phyloP scores from a whole-genome alignment of 2,888 invertebrate genomes.

The Sphinx pinastri region DNA sequence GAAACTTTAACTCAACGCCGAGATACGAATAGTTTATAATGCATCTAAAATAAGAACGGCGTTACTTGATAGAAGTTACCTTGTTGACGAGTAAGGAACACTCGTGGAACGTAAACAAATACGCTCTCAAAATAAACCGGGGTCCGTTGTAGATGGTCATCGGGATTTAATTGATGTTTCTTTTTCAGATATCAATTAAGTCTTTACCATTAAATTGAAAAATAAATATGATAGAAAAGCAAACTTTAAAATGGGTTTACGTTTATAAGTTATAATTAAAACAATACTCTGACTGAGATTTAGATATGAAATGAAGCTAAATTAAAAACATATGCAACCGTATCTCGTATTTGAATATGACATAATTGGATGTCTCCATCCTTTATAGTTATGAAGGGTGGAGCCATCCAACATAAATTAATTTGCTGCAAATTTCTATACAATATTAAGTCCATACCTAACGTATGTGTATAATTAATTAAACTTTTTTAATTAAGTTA shows the following conservation, averaged over 20 bases:
- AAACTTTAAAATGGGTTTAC: background rate
- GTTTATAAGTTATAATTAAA: no score
- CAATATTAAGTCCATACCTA: no score
- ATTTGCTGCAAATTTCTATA: no score
- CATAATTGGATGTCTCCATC: no score
- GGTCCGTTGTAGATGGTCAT: constrained; percentile 36
- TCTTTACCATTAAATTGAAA: background rate
- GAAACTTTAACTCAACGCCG: constrained; percentile 22
- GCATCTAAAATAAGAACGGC: constrained; percentile 24
- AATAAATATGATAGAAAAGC: background rate
- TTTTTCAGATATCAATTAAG: background rate
- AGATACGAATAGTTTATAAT: constrained; percentile 23
- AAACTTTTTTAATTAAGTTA: no score
- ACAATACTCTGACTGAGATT: no score
- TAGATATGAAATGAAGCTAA: no score
- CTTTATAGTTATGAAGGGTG: no score
- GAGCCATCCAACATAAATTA: no score
- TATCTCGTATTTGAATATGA: no score
- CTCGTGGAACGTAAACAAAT: constrained; percentile 54
- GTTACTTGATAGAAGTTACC: constrained; percentile 42
- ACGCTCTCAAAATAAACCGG: constrained; percentile 49
- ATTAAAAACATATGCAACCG: no score
- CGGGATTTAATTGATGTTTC: constrained; percentile 2
- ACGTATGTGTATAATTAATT: no score
- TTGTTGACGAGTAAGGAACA: constrained; percentile 56